Conservation (phyloP, 1,140 invertebrate species). For the Ditylenchus dipsaci region DNA sequence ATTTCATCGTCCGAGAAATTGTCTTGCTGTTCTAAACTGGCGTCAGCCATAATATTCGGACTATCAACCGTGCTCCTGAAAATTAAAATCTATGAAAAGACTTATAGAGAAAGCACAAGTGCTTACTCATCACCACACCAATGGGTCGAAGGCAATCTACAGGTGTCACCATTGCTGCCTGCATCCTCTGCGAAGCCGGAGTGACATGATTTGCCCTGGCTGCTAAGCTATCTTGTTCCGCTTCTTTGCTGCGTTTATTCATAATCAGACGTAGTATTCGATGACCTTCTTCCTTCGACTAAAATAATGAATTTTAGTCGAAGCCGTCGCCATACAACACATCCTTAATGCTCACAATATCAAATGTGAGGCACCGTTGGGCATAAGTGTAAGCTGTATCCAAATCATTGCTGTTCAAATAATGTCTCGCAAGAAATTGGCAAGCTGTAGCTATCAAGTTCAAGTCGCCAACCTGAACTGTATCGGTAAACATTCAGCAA, state of each 20-base stretch:
- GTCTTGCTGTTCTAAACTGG: not conserved
- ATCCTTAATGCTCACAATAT: slow-evolving; percentile 36
- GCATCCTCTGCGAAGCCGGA: not conserved
- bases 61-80: slow-evolving; percentile 14
- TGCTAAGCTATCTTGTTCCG: not conserved
- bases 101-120: not conserved
- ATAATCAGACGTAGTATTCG: slow-evolving; percentile 28
- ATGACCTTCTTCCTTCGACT: slow-evolving; percentile 31
- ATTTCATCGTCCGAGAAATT: slow-evolving; percentile 18
- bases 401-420: slow-evolving; percentile 71
- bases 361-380: slow-evolving; percentile 82
- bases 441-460: slow-evolving; percentile 65
- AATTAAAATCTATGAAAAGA: not conserved
- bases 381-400: slow-evolving; percentile 84
- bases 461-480: slow-evolving; percentile 27
- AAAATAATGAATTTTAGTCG: not conserved
- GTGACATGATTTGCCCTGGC: not conserved
- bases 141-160: slow-evolving; percentile 14
- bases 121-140: slow-evolving; percentile 25
- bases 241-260: slow-evolving; percentile 16
- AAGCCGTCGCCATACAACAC: not conserved
- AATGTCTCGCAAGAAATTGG: slow-evolving; percentile 82
- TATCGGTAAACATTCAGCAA: not conserved
- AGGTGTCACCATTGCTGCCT: slow-evolving; percentile 12
- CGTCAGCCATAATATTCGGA: not conserved